Conservation (phyloP, 2,113 vertebrate species). For the Tupaia tana region DNA sequence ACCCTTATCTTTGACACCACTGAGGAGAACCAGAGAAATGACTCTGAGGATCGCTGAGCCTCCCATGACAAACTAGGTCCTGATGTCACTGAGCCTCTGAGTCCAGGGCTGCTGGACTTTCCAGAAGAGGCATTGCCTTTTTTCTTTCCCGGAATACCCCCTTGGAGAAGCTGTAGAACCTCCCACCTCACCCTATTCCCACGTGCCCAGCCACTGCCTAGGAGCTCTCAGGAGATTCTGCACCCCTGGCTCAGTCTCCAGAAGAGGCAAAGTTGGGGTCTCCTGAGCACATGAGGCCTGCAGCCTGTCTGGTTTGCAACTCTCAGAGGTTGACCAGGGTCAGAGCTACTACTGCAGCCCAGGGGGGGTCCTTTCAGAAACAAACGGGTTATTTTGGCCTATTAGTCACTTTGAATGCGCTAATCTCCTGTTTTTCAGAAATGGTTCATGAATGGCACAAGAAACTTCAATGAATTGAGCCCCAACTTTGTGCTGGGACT, state of each 20-base stretch:
- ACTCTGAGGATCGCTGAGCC: neutral
- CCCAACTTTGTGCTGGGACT: constrained; percentile 57
- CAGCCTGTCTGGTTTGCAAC: neutral
- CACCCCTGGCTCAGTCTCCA: neutral
- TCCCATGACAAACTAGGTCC: neutral
- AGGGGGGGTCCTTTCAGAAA: constrained; percentile 78
- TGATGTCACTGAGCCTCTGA: neutral
- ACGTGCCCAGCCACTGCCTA: neutral
- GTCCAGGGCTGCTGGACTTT: neutral
- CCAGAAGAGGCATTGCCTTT: neutral
- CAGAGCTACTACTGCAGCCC: constrained; percentile 81
- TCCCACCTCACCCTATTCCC: neutral
- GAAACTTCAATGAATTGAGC: constrained; percentile 76
- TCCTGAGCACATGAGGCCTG: neutral
- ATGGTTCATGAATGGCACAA: constrained; percentile 78
- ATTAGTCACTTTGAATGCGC: constrained; percentile 84
- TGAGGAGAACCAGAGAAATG: neutral
- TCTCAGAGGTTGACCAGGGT: constrained; percentile 82
- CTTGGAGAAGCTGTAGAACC: neutral
- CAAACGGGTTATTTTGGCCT: constrained; percentile 84
- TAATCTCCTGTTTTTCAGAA: constrained; percentile 83
- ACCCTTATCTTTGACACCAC: neutral
- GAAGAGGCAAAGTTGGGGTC: neutral
- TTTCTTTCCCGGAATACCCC: neutral
- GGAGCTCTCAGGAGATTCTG: neutral